Percentiles rank a stretch among this genome's conserved stretches.
Evolutionary conservation across 2,888 invertebrate species (phyloP).

Genomic region (Elmis aenea): DNA sequence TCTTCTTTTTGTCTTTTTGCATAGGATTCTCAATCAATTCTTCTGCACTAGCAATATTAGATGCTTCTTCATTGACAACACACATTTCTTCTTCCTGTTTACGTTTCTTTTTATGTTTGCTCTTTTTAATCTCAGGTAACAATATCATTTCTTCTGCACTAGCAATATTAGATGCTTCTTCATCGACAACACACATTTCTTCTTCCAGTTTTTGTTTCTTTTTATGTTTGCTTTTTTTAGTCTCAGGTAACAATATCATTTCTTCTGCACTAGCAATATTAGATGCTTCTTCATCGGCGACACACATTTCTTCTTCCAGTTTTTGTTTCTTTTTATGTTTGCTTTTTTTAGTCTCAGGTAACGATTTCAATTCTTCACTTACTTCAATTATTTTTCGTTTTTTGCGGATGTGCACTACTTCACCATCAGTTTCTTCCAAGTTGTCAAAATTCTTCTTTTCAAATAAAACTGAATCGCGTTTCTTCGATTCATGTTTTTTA

Average conservation of each 20-base stretch:
- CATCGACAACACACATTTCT: neutral
- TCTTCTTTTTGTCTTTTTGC: slow-evolving; percentile 5
- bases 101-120: neutral
- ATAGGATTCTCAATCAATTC: too few species aligned
- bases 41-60: neutral
- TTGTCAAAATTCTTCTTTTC: too few species aligned
- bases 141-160: neutral
- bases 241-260: too few species aligned
- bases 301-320: neutral
- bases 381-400: too few species aligned
- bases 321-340: neutral
- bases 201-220: neutral
- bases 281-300: neutral
- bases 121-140: neutral
- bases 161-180: neutral
- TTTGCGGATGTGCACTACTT: too few species aligned
- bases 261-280: neutral
- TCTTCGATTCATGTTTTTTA: too few species aligned
- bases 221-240: neutral
- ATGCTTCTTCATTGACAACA: neutral
- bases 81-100: neutral
- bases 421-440: too few species aligned
- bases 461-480: too few species aligned
- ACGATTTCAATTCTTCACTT: too few species aligned
- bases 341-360: neutral